These are phyloP conservation scores for Pygathrix nemaeus DNA, from an alignment of 2,113 vertebrate genomes.

Conservation along the genomic window DNA sequence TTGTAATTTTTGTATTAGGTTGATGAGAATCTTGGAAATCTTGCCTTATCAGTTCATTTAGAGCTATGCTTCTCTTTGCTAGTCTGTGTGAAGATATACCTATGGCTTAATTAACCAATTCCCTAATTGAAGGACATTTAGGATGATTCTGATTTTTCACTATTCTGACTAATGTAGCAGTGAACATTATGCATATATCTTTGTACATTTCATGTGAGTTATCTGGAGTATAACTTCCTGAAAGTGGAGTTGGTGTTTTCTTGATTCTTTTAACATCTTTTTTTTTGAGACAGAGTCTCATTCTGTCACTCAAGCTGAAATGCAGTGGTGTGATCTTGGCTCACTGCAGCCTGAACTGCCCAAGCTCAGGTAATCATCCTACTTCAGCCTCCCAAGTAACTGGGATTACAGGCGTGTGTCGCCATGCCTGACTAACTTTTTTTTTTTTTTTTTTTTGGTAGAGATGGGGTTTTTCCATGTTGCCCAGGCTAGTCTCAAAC, in stretches of 20 bases:
- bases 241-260: background rate
- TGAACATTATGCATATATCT: background rate
- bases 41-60: background rate
- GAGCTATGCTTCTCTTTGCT: background rate
- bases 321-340: no score
- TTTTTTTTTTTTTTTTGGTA: no score
- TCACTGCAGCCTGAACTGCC: no score
- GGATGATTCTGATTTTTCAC: background rate
- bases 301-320: no score
- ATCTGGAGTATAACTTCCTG: background rate
- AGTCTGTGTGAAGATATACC: background rate
- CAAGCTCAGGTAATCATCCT: no score
- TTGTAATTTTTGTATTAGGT: background rate
- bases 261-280: background rate
- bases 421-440: no score
- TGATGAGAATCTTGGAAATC: conserved; percentile 5
- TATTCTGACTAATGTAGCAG: background rate
- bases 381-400: no score
- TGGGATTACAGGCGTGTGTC: no score
- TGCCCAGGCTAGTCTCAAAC: no score
- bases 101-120: background rate
- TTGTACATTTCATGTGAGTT: conserved; percentile 16
- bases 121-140: background rate
- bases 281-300: background rate
- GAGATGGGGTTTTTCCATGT: no score